A percentile compares a stretch with the other conserved stretches of the same genome.
Evolutionary conservation across 1,140 invertebrate genomes (phyloP).

Genomic region (Drosophila navojoa): DNA sequence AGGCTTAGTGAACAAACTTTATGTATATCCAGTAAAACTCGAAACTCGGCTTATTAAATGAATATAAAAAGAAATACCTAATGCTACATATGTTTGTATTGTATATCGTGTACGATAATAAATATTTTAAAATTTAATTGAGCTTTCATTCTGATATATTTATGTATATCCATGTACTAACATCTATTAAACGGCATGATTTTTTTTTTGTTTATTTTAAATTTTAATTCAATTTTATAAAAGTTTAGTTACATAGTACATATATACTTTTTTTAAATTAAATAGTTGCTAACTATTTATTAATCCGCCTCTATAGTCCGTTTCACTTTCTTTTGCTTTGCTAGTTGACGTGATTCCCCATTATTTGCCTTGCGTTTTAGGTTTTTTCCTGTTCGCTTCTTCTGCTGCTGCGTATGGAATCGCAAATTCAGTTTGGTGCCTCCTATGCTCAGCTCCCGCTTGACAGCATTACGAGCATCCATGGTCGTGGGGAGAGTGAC

Average conservation of each 20-base stretch:
- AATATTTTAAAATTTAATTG: slow-evolving; percentile 70
- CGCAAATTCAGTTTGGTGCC: slow-evolving; percentile 62
- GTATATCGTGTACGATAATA: slow-evolving; percentile 79
- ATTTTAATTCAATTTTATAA: slow-evolving; percentile 16
- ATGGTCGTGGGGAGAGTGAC: slow-evolving; percentile 69
- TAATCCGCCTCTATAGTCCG: not conserved
- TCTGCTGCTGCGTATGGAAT: slow-evolving; percentile 59
- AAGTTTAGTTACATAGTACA: slow-evolving; percentile 16
- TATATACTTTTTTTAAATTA: not conserved
- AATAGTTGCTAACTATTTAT: not conserved
- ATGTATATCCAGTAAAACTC: slow-evolving; percentile 74
- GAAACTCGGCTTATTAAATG: slow-evolving; percentile 61
- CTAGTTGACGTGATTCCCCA: slow-evolving; percentile 11
- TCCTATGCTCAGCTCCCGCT: slow-evolving; percentile 53
- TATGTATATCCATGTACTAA: no score
- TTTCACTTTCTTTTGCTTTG: slow-evolving; percentile 9
- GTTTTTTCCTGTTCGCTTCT: slow-evolving; percentile 37
- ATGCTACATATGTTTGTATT: slow-evolving; percentile 60
- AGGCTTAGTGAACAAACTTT: slow-evolving; percentile 60
- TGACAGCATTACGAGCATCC: slow-evolving; percentile 67
- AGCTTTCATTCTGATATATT: not conserved
- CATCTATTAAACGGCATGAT: no score
- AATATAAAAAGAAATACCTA: slow-evolving; percentile 33
- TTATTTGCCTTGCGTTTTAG: slow-evolving; percentile 37
- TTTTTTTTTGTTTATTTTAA: slow-evolving; percentile 19